Evolutionary conservation across 2,113 vertebrate species (phyloP), one percentile per base, ranked within the genome.

Genomic region (Anas platyrhynchos): DNA sequence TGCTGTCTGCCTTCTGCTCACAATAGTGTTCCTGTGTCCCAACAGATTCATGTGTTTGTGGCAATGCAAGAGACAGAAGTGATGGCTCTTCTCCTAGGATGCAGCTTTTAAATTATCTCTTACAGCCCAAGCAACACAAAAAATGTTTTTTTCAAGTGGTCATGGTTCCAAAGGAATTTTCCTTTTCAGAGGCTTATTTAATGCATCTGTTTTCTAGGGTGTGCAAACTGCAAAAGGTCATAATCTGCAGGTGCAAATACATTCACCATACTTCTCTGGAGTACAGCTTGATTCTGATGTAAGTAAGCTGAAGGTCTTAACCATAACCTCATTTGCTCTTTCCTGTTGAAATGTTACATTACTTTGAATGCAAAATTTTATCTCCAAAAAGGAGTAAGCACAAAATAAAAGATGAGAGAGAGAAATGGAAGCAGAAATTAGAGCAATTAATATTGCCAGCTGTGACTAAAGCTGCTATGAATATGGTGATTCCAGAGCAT

Each of bases 81-180:
- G 86, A 93, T 2, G 4, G 52, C 68, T 89, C 58, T 89, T 5
- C 94, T 97, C 84, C 38, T 55, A 95, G 88, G 78, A 94, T 59
- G 43, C 58, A 88, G 58, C 85, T 96, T 92, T 95, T 95, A 96
- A 97, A 94, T 82, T 62, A 93, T 93, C n/a, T 68, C 71, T 94
- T 91, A 73, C 59, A 88, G 75, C 91, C 59, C 89, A 86, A 86
- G 44, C 36, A 86, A 61, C 76, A 88, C 83, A 83, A 59, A 95
- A 95, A 86, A 63, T 41, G 71, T 6, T 58, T 72, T 84, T 96
- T 89, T 69, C 56, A 83, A 44, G 43, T 88, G 58, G 43, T 80
- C 88, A 86, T 65, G 93, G 48, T 83, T 94, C 88, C 86, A 82
- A 80, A 83, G 80, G 77, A 79, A 93, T 88, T 89, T 91, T 68